These are phyloP conservation scores for Menidia menidia DNA, from an alignment of 2,797 vertebrate genomes.

Conservation along the genomic window DNA sequence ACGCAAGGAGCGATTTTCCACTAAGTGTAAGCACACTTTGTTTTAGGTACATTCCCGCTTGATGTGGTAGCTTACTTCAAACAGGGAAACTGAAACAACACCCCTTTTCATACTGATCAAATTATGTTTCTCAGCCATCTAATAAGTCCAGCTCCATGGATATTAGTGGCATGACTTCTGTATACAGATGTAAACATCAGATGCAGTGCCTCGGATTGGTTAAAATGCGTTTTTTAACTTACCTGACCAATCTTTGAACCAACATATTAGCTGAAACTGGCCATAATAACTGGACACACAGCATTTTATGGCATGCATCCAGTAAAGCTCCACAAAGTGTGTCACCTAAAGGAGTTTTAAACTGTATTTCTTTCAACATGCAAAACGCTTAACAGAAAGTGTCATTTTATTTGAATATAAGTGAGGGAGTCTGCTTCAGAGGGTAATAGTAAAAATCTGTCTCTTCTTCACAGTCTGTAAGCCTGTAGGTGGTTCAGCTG, in stretches of 20 bases:
- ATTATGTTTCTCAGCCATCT: constrained; percentile 46
- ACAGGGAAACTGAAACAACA: constrained; percentile 46
- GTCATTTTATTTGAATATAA: constrained; percentile 6
- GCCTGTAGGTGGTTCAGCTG: constrained; percentile 19
- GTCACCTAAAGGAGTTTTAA: constrained; percentile 17
- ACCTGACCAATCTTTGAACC: constrained; percentile 19
- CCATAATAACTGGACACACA: not conserved
- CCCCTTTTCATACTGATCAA: constrained; percentile 25
- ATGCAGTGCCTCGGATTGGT: constrained; percentile 5
- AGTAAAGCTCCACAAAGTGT: constrained; percentile 26
- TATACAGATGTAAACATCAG: constrained; percentile 20
- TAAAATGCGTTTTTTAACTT: constrained; percentile 10
- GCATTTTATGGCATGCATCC: constrained; percentile 14
- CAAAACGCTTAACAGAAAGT: not conserved
- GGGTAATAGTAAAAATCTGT: constrained; percentile 25
- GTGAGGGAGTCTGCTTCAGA: constrained; percentile 18
- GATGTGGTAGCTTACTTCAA: constrained; percentile 50
- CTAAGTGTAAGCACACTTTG: constrained; percentile 48
- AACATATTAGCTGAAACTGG: constrained; percentile 15
- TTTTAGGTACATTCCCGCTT: constrained; percentile 36
- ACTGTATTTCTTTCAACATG: constrained; percentile 37
- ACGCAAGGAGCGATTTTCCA: constrained; percentile 16
- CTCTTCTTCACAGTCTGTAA: constrained; percentile 31
- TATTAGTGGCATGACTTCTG: constrained; percentile 24
- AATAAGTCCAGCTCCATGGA: constrained; percentile 50